Evolutionary conservation across 2,888 invertebrate species (phyloP).

Genomic region (Drosophila robusta): DNA sequence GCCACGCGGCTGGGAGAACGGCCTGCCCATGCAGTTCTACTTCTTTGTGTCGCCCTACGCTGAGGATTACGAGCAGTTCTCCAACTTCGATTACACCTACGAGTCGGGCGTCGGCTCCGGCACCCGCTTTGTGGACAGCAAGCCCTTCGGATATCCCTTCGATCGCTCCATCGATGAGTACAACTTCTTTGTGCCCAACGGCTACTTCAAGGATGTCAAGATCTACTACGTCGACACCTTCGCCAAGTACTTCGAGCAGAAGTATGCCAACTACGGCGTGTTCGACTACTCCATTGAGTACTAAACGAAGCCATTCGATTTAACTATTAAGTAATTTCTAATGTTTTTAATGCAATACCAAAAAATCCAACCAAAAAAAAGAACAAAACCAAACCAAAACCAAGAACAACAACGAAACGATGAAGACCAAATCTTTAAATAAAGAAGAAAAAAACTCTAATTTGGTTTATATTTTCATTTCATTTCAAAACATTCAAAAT

Average conservation of each 20-base stretch:
- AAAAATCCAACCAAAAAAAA: constrained; percentile 42
- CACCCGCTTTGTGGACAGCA: constrained; percentile 87
- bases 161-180: constrained; percentile 88
- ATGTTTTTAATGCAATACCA: constrained; percentile 33
- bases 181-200: constrained; percentile 89
- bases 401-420: constrained; percentile 22
- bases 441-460: constrained; percentile 25
- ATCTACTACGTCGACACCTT: constrained; percentile 88
- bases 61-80: constrained; percentile 85
- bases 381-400: constrained; percentile 4
- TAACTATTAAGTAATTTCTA: constrained; percentile 46
- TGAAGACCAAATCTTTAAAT: constrained; percentile 24
- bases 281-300: constrained; percentile 76
- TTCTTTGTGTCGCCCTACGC: constrained; percentile 87
- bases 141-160: constrained; percentile 90
- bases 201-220: constrained; percentile 88
- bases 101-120: constrained; percentile 87
- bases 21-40: constrained; percentile 88
- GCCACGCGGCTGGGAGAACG: constrained; percentile 89
- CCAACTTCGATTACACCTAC: constrained; percentile 86
- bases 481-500: not conserved
- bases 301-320: constrained; percentile 32
- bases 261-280: constrained; percentile 74
- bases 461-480: not conserved
- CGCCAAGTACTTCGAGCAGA: constrained; percentile 73